These are phyloP conservation scores for Scolopax mira DNA, from an alignment of 2,113 vertebrate genomes.

Conservation along the genomic window DNA sequence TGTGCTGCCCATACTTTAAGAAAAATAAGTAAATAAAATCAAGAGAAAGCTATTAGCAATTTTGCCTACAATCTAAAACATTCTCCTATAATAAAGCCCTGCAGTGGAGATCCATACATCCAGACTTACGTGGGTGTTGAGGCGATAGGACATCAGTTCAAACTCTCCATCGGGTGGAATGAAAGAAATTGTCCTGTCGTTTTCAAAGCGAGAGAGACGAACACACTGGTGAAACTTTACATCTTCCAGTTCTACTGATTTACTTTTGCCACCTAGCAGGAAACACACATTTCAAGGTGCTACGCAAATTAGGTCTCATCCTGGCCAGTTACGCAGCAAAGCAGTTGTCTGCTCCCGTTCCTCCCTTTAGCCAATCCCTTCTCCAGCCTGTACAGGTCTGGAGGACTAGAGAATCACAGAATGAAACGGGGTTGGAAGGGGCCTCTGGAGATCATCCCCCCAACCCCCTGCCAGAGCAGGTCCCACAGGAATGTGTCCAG, in stretches of 20 bases:
- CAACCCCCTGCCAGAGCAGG: too few species aligned
- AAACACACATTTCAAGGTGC: not conserved
- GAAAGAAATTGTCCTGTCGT: slow-evolving; percentile 90
- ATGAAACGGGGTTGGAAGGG: too few species aligned
- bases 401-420: too few species aligned
- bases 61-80: not conserved
- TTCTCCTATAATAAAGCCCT: not conserved
- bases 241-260: slow-evolving; percentile 88
- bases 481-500: too few species aligned
- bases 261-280: slow-evolving; percentile 85
- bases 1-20: not conserved
- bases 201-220: slow-evolving; percentile 88
- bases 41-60: not conserved
- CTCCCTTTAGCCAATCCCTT: not conserved
- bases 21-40: not conserved
- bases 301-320: accelerated
- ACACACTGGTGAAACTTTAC: slow-evolving; percentile 92
- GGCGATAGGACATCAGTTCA: slow-evolving; percentile 89
- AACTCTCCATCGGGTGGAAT: slow-evolving; percentile 90
- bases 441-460: too few species aligned
- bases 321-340: not conserved
- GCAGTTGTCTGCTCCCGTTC: not conserved
- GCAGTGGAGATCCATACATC: not conserved
- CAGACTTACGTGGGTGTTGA: slow-evolving; percentile 86
- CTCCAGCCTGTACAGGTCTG: not conserved